Evolutionary conservation across 2,888 invertebrate species (phyloP), one percentile per base, ranked within the genome.

Genomic region (Melikaiella ostensackeni): DNA sequence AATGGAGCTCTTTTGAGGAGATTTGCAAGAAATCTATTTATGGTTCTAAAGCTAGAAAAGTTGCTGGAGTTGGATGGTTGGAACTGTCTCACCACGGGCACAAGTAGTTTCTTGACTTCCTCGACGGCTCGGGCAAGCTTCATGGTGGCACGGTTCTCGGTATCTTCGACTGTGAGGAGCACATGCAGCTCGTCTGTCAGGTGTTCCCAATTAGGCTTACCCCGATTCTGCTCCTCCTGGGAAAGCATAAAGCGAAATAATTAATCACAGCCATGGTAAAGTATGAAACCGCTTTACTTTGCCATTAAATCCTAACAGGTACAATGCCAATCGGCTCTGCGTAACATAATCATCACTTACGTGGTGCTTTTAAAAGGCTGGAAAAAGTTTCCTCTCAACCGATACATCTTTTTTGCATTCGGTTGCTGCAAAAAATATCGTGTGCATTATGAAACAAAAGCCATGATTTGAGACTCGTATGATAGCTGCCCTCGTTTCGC

Each of bases 181-280:
- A 99, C 99, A 92, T 99, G 99, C 78, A 99, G 94, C 89, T 99
- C 99, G 92, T 99, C 99, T 87, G 98, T 98, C 91, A 99, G 93
- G 92, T 99, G 99, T 92, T 99, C 99, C 99, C 99, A 99, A 93
- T 99, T 99, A 84, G 99, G 98, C 93, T 99, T 99, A 86, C 99
- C 99, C 91, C 99, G 95, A 93, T 99, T 99, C 90, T 97, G 96
- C 92, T 99, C 99, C 94, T 99, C 99, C 99, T 99, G 93, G 11
- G 62, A 11, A 50, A 77, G 50, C 50, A 77, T 79, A 79, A 74
- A 55, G 55, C 74, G 64, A 21, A 30, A 74, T 62, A 81, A 70
- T 78, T 80, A 79, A 77, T 78, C 77, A 76, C 1, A 66, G 24
- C 27, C 16, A 30, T n/a, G 30, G 50, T 30, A 70, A 70, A 46